phyloP scores from a whole-genome alignment of 2,888 invertebrate genomes.

The Rotaria sp. region DNA sequence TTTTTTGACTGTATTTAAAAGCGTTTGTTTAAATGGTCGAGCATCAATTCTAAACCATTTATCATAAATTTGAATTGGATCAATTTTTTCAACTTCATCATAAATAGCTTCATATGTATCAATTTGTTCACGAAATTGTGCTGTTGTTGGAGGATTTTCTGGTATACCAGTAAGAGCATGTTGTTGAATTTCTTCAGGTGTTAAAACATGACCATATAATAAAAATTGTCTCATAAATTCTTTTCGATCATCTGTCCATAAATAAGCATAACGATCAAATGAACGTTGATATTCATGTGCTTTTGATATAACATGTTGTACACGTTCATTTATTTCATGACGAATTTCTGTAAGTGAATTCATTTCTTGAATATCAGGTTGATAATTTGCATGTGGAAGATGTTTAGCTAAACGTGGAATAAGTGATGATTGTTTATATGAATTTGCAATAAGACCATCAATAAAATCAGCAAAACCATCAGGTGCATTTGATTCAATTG shows the following conservation, averaged over 20 bases:
- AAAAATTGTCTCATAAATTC: constrained; percentile 82
- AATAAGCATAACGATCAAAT: constrained; percentile 67
- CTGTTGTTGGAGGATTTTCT: constrained; percentile 73
- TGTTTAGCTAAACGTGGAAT: constrained; percentile 66
- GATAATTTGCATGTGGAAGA: constrained; percentile 54
- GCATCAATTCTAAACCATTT: constrained; percentile 84
- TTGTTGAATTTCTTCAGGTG: constrained; percentile 75
- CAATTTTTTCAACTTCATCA: constrained; percentile 76
- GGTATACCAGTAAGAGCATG: constrained; percentile 69
- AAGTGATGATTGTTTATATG: constrained; percentile 73
- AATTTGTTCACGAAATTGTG: constrained; percentile 84
- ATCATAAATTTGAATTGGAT: constrained; percentile 73
- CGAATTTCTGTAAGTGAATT: constrained; percentile 77
- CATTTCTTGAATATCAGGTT: constrained; percentile 66
- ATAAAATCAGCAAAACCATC: constrained; percentile 73
- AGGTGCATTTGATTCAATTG: constrained; percentile 67
- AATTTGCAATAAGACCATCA: constrained; percentile 70
- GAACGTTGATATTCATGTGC: constrained; percentile 56
- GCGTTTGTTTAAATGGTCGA: constrained; percentile 78
- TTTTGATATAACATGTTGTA: constrained; percentile 59
- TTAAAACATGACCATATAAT: constrained; percentile 70
- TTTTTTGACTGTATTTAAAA: constrained; percentile 79
- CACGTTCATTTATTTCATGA: constrained; percentile 71
- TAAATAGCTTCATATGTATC: constrained; percentile 83
- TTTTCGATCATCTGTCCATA: constrained; percentile 81